These are phyloP conservation scores for Elachura formosa DNA, from an alignment of 2,113 vertebrate species.

Conservation along the genomic window DNA sequence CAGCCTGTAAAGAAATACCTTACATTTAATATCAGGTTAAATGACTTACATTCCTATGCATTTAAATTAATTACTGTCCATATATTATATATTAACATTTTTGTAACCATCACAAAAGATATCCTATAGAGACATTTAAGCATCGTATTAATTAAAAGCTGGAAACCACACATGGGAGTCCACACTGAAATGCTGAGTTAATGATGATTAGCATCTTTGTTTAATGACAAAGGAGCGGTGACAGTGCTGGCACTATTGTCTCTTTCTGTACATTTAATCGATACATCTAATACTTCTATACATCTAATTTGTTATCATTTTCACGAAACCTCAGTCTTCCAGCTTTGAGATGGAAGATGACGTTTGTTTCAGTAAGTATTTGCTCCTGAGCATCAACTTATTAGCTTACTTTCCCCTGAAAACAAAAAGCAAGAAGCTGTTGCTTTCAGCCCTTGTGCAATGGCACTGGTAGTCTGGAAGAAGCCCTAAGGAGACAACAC, in stretches of 20 bases:
- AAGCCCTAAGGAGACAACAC: rapidly evolving
- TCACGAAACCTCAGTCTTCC: neutral
- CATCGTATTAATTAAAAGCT: neutral
- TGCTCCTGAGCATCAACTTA: neutral
- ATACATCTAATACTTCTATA: neutral
- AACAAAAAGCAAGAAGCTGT: neutral
- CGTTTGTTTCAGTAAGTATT: neutral
- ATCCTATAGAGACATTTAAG: neutral
- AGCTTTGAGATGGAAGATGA: neutral
- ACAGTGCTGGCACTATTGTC: neutral
- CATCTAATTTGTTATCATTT: rapidly evolving
- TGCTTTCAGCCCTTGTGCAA: neutral
- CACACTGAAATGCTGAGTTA: neutral
- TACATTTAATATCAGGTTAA: neutral
- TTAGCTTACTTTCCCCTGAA: neutral
- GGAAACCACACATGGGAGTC: neutral
- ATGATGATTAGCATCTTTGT: neutral
- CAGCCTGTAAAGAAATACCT: constrained; percentile 44
- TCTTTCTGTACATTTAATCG: neutral
- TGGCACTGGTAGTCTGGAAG: rapidly evolving
- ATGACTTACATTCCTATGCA: neutral
- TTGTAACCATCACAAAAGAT: neutral
- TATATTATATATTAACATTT: neutral
- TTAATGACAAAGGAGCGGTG: neutral
- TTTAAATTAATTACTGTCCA: neutral